Conservation (phyloP, 1,140 invertebrate species). For the Drosophila kohkoa region DNA sequence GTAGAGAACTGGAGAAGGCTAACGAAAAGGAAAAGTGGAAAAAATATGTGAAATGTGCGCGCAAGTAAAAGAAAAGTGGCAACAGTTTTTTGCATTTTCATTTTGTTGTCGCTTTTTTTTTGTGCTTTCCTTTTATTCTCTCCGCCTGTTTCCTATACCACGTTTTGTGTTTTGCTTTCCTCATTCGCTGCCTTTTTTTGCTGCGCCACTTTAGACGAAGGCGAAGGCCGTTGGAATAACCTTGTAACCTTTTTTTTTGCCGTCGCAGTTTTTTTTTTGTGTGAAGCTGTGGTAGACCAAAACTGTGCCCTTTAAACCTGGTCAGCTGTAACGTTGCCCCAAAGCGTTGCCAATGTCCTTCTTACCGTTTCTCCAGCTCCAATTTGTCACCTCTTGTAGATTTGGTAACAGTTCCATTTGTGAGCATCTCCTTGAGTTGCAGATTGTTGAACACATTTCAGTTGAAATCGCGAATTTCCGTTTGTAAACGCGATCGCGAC, state of each 20-base stretch:
- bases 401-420: constrained; percentile 19
- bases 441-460: constrained; percentile 5
- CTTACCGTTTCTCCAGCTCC: constrained; percentile 25
- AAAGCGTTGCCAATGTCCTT: constrained; percentile 23
- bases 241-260: constrained; percentile 79
- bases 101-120: constrained; percentile 49
- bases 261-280: constrained; percentile 38
- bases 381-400: neutral
- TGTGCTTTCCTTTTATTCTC: constrained; percentile 2
- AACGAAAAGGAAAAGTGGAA: constrained; percentile 62
- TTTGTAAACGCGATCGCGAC: constrained; percentile 59
- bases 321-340: constrained; percentile 34
- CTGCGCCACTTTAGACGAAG: constrained; percentile 63
- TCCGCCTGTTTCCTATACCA: constrained; percentile 49
- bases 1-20: constrained; percentile 27
- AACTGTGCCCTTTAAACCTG: constrained; percentile 72
- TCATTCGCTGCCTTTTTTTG: constrained; percentile 55
- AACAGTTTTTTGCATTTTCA: constrained; percentile 61
- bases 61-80: constrained; percentile 82
- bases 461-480: constrained; percentile 11
- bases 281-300: constrained; percentile 51
- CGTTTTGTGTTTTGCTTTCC: constrained; percentile 79
- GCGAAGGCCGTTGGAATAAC: constrained; percentile 83
- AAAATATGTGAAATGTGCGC: constrained; percentile 62
- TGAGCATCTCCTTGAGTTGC: neutral